Conservation (phyloP, 2,797 vertebrate genomes). For the Hylomyscus alleni region DNA sequence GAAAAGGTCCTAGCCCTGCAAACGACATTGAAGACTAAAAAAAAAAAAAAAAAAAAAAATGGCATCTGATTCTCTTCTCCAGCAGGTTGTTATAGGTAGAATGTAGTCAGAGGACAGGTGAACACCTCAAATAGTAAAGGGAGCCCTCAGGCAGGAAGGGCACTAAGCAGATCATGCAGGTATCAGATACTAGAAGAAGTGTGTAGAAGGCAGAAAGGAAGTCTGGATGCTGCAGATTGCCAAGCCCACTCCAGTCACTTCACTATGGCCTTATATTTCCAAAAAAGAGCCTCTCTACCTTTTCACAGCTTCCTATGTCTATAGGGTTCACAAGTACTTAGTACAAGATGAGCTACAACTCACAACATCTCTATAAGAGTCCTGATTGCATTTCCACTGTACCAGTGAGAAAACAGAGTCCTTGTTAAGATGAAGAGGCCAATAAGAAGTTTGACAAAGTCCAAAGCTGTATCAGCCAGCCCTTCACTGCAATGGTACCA, state of each 20-base stretch:
- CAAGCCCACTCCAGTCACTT: background rate
- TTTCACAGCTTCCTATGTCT: background rate
- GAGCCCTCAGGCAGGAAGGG: background rate
- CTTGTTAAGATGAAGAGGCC: background rate
- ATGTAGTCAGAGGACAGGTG: background rate
- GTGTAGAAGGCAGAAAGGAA: background rate
- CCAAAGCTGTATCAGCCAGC: background rate
- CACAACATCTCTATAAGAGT: background rate
- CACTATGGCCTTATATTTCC: background rate
- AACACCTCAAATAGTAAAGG: background rate
- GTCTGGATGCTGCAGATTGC: background rate
- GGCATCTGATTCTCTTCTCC: background rate
- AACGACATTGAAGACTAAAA: background rate
- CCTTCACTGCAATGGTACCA: background rate
- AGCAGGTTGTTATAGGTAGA: background rate
- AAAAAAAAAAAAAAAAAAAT: no score
- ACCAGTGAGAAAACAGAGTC: background rate
- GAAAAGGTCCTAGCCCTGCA: background rate
- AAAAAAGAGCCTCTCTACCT: no score
- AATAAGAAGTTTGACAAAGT: background rate
- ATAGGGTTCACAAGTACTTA: fast-evolving
- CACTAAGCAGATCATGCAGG: background rate
- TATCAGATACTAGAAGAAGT: background rate
- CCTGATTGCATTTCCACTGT: background rate
- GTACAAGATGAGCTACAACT: background rate